Conservation (phyloP, 2,888 invertebrate genomes). For the Amblyteles armatorius region DNA sequence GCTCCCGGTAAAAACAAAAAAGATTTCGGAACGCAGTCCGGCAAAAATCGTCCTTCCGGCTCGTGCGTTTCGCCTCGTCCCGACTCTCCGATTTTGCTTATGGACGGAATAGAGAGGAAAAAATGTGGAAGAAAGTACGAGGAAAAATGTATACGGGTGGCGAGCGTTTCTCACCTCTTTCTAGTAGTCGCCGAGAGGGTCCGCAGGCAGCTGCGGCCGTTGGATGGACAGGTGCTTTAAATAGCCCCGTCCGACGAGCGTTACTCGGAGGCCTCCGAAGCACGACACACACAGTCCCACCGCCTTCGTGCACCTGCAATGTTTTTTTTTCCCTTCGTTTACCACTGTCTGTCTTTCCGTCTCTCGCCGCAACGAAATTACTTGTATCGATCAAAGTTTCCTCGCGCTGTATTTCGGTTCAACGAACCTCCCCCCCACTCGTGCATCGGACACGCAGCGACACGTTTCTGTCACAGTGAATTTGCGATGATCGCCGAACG, state of each 20-base stretch:
- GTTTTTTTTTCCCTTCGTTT: neutral
- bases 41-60: neutral
- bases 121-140: neutral
- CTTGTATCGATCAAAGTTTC: conserved; percentile 30
- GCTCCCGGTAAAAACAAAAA: neutral
- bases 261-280: conserved; percentile 6
- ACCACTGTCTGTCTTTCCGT: neutral
- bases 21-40: neutral
- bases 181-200: conserved; percentile 10
- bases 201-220: conserved; percentile 50
- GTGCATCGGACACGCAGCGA: neutral
- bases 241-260: conserved; percentile 49
- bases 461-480: neutral
- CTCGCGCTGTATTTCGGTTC: conserved; percentile 10
- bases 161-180: conserved; percentile 8
- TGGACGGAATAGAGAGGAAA: neutral
- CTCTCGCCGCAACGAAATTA: conserved; percentile 11
- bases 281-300: neutral
- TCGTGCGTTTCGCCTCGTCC: neutral
- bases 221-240: conserved; percentile 64
- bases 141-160: neutral
- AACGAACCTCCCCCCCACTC: conserved; percentile 1
- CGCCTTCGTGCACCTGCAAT: conserved; percentile 43
- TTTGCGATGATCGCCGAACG: neutral
- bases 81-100: neutral